Conservation (phyloP, 2,888 invertebrate species). For the Torymus tubicola region DNA sequence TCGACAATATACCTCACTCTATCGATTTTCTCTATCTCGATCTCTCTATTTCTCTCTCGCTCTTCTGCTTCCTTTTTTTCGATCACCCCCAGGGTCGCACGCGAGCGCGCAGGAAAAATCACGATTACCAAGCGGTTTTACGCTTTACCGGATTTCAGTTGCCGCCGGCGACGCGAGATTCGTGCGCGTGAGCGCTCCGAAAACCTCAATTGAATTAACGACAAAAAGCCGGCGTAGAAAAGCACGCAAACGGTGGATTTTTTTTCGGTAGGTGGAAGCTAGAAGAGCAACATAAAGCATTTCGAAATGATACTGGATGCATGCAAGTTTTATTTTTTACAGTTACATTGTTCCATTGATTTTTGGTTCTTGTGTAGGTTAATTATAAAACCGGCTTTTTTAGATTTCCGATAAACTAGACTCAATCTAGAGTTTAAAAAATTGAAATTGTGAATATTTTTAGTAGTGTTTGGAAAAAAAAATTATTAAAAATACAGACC, state of each 20-base stretch:
- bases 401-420: too few relatives aligned
- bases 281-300: background rate
- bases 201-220: constrained; percentile 44
- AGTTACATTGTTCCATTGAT: too few relatives aligned
- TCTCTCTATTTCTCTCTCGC: too few relatives aligned
- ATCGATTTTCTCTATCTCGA: constrained; percentile 28
- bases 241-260: constrained; percentile 5
- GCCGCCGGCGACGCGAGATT: background rate
- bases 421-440: too few relatives aligned
- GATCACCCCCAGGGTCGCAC: background rate
- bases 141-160: constrained; percentile 32
- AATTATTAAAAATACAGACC: too few relatives aligned
- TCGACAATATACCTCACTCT: constrained; percentile 11
- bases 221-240: constrained; percentile 16
- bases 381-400: too few relatives aligned
- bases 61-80: background rate
- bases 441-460: too few relatives aligned
- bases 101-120: constrained; percentile 18
- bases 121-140: constrained; percentile 29
- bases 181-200: constrained; percentile 12
- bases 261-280: background rate
- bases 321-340: too few relatives aligned
- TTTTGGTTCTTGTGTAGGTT: too few relatives aligned
- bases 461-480: too few relatives aligned
- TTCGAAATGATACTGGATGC: too few relatives aligned